Conservation (phyloP, 2,797 vertebrate genomes). For the Manis javanica region DNA sequence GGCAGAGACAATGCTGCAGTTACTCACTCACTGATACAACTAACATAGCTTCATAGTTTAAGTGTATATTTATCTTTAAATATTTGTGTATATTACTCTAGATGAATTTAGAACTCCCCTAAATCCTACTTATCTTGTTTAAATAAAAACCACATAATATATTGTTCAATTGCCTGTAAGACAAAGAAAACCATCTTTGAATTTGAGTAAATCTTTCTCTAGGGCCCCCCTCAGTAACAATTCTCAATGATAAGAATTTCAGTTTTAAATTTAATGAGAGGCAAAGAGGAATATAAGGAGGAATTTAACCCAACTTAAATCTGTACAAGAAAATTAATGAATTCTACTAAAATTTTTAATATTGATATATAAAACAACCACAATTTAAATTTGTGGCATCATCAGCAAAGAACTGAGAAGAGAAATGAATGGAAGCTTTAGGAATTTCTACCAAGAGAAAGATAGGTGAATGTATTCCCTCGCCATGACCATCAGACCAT, state of each 20-base stretch:
- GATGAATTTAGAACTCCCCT: not conserved
- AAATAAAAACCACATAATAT: not conserved
- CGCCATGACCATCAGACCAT: not conserved
- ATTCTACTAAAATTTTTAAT: not conserved
- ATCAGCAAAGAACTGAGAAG: not conserved
- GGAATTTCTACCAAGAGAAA: not conserved
- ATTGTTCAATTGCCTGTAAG: not conserved
- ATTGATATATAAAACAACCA: not conserved
- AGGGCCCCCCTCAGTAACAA: not conserved
- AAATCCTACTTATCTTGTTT: not conserved
- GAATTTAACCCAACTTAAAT: not conserved
- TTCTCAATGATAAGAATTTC: not conserved
- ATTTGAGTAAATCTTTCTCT: not conserved
- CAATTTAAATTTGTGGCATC: not conserved
- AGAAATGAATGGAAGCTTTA: not conserved
- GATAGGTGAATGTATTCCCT: not conserved
- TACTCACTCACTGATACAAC: not conserved
- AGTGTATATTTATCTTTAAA: not conserved
- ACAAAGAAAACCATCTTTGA: not conserved
- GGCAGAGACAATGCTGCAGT: not conserved
- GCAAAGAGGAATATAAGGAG: not conserved
- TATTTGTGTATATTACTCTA: not conserved
- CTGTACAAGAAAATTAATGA: not conserved
- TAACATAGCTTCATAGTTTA: not conserved
- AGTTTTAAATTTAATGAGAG: not conserved